Base-by-base conservation (phyloP, 2,888 invertebrate species). In the Tetheella fluctuosa region DNA sequence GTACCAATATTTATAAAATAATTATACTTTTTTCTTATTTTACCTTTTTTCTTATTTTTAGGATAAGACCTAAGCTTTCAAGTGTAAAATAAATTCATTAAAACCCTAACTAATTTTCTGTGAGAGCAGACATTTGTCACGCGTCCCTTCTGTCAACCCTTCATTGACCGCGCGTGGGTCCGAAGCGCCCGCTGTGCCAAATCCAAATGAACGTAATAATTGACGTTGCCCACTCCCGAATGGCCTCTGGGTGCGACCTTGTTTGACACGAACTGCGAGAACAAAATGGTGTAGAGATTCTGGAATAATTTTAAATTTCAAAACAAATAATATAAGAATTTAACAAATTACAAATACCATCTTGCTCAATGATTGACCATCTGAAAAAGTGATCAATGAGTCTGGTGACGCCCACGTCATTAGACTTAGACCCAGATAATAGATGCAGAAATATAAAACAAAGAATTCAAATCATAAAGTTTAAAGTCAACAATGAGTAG, bases 121-220 rank as follows among this genome's bases (percentile, higher is more conserved):
- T 74, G 74, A 76, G 77, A 76, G 76, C 70, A 77, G 70, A 82
- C 81, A 85, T 89, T 81, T 79, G 88, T 90, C 88, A 88, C 85
- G 81, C 74, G 73, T 73, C 79, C 84, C 78, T 74, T 67, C 69
- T 77, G 75, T 81, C 82, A 90, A 88, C 90, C 90, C 88, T 88
- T 81, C 73, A 66, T 62, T 62, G 77, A 70, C 74, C 76, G 73
- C 71, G 74, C 68, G 48, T 48, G 79, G 84, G 85, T 80, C 82
- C 80, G 73, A 79, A 79, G 78, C 77, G 78, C 79, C 81, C 81
- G 78, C 77, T 89, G 90, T 91, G 91, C 87, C 83, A 89, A 90
- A 90, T 90, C 84, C 84, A 92, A 93, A 93, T 90, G 93, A 93
- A 93, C 86, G 91, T 79, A 92, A 93, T 93, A 91, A 92, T 92